Evolutionary conservation across 2,797 vertebrate species (phyloP).

Genomic region (Alfaro cultratus): DNA sequence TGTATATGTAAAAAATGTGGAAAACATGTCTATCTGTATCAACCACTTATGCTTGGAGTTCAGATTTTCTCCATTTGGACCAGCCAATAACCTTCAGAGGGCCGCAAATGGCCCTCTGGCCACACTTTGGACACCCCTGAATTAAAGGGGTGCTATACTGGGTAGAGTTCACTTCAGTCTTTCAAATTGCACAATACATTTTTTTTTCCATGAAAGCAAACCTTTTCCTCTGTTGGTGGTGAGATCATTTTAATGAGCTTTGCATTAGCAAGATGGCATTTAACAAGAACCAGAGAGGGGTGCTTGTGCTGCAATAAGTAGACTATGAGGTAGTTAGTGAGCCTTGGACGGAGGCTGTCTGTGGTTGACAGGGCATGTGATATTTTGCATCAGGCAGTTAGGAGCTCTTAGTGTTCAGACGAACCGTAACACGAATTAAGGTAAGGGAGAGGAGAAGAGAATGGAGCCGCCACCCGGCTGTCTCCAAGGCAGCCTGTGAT

Average conservation of each 20-base stretch:
- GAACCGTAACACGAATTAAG: slow-evolving; percentile 65
- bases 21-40: too few species aligned
- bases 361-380: slow-evolving; percentile 66
- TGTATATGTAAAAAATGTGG: too few species aligned
- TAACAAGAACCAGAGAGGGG: slow-evolving; percentile 21
- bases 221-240: not conserved
- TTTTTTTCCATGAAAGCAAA: not conserved
- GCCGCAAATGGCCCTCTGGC: too few species aligned
- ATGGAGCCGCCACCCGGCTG: slow-evolving; percentile 61
- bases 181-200: not conserved
- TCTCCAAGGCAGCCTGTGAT: slow-evolving; percentile 74
- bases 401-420: slow-evolving; percentile 67
- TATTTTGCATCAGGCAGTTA: slow-evolving; percentile 69
- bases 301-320: slow-evolving; percentile 34
- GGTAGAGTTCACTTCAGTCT: too few species aligned
- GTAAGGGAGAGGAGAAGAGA: slow-evolving; percentile 52
- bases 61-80: too few species aligned
- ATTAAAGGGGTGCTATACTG: too few species aligned
- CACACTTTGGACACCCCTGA: too few species aligned
- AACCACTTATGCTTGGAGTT: too few species aligned
- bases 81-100: too few species aligned
- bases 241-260: slow-evolving; percentile 23
- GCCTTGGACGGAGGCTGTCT: slow-evolving; percentile 58
- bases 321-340: slow-evolving; percentile 59
- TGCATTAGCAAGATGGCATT: slow-evolving; percentile 12